Base-by-base conservation (phyloP, 2,888 invertebrate genomes). In the Eupsilia transversa region DNA sequence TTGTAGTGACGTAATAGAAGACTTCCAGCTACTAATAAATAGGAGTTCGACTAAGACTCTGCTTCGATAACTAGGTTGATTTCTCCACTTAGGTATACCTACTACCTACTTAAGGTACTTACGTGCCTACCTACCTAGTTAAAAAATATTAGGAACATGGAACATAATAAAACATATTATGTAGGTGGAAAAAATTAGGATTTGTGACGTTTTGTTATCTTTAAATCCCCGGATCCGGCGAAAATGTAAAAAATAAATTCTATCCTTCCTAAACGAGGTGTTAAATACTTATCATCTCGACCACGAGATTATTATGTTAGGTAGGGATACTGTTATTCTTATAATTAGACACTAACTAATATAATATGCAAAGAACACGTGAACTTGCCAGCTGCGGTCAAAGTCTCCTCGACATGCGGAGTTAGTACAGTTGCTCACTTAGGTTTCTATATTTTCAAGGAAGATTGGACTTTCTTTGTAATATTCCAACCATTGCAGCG, bases 401-500 rank as follows among this genome's bases (percentile, higher is more conserved):
- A 61, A 61, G 63, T 64, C 56, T 57, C 33, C 17, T 35, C 17
- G n/a, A 46, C 49, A 20, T 35, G 54, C 12, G 49, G 49, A 76
- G 63, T 38, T 30, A 65, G 52, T 64, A 41, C 46, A 57, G 33
- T 73, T 46, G 20, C 33, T 46, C 46, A 64, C 38, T 17, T 30
- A 67, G 14, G 12, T 70, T 61, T 38, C 52, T 69, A 46, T 20
- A 69, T 69, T 57, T 33, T 41, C 27, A 6, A 67, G 23, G 33
- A 33, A 35, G 30, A 27, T 66, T 56, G 43, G 52, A 68, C 38
- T 60, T 65, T 46, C 46, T 52, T 52, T 61, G 65, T 82, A 59
- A 77, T 72, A 82, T 43, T 52, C 30, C 9, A 68, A 20, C 65
- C 56, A 72, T 80, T 81, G 80, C 69, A 46, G 46, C 72, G 77